These are phyloP conservation scores for Apteryx mantelli DNA, from an alignment of 2,113 vertebrate genomes.

Conservation along the genomic window DNA sequence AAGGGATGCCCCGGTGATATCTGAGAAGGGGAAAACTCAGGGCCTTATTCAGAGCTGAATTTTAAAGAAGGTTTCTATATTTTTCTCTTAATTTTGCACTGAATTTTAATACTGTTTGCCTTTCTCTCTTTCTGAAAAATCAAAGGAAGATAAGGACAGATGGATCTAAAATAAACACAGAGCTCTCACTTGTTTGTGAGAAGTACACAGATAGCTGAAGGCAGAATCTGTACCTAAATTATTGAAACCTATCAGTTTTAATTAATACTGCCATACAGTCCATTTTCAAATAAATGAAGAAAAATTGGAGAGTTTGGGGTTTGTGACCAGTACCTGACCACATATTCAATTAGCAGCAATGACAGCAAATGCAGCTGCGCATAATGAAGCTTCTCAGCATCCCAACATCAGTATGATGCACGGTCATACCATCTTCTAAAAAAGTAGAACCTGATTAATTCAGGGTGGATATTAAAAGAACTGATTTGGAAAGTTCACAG, in stretches of 20 bases:
- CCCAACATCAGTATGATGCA: background rate
- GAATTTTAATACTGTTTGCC: slow-evolving; percentile 18
- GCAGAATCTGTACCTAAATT: slow-evolving; percentile 55
- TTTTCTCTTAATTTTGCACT: slow-evolving; percentile 31
- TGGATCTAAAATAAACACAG: slow-evolving; percentile 44
- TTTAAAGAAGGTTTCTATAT: slow-evolving; percentile 9
- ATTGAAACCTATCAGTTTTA: slow-evolving; percentile 35
- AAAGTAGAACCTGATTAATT: background rate
- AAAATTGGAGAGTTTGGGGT: background rate
- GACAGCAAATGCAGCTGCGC: background rate
- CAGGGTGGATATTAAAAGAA: background rate
- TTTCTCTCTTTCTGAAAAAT: slow-evolving; percentile 10
- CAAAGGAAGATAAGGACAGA: slow-evolving; percentile 21
- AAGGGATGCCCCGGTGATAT: slow-evolving; percentile 13
- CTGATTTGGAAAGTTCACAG: background rate
- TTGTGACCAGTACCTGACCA: background rate
- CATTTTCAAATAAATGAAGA: background rate
- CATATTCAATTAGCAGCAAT: background rate
- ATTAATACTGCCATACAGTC: slow-evolving; percentile 16
- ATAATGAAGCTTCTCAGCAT: background rate
- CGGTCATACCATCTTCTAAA: background rate
- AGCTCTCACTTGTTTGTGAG: slow-evolving; percentile 17
- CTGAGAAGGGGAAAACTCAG: background rate
- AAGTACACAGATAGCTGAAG: slow-evolving; percentile 45
- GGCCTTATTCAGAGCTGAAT: background rate